Conservation (phyloP, 92 coral and sea anemone species). For the Phymanthus crucifer region DNA sequence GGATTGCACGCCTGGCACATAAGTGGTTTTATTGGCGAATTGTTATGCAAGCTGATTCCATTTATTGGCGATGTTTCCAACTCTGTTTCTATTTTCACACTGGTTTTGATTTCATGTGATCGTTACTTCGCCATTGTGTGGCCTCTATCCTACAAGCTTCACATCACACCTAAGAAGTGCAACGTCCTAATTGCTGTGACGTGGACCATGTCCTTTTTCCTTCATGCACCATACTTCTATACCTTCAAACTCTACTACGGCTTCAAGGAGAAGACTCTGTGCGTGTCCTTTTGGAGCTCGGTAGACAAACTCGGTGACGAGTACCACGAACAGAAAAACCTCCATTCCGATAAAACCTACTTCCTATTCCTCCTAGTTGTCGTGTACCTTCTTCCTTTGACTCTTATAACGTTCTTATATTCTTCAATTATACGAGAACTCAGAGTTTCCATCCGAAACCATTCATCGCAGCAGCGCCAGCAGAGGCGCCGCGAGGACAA, state of each 20-base stretch:
- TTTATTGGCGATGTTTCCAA: slow-evolving; percentile 40
- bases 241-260: slow-evolving; percentile 3
- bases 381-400: slow-evolving; percentile 20
- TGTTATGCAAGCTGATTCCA: slow-evolving; percentile 34
- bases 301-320: neutral
- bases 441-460: slow-evolving; percentile 7
- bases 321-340: neutral
- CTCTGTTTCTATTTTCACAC: slow-evolving; percentile 38
- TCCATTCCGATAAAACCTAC: slow-evolving; percentile 5
- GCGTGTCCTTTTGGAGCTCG: slow-evolving; percentile 22
- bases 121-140: slow-evolving; percentile 39
- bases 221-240: slow-evolving; percentile 21
- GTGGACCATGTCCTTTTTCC: slow-evolving; percentile 10
- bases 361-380: neutral
- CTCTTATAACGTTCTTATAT: slow-evolving; percentile 21
- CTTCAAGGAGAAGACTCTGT: neutral
- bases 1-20: slow-evolving; percentile 22
- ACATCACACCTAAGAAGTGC: slow-evolving; percentile 31
- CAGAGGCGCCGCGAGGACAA: slow-evolving; percentile 32
- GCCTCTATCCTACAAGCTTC: slow-evolving; percentile 35
- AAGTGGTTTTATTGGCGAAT: slow-evolving; percentile 22
- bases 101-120: slow-evolving; percentile 31
- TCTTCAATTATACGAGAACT: slow-evolving; percentile 41
- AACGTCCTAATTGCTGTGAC: slow-evolving; percentile 25
- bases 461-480: slow-evolving; percentile 4